Percentiles rank a stretch among this genome's conserved stretches.
These are phyloP conservation scores for Chamaetylas fuelleborni DNA, from an alignment of 2,113 vertebrate species.

Conservation along the genomic window DNA sequence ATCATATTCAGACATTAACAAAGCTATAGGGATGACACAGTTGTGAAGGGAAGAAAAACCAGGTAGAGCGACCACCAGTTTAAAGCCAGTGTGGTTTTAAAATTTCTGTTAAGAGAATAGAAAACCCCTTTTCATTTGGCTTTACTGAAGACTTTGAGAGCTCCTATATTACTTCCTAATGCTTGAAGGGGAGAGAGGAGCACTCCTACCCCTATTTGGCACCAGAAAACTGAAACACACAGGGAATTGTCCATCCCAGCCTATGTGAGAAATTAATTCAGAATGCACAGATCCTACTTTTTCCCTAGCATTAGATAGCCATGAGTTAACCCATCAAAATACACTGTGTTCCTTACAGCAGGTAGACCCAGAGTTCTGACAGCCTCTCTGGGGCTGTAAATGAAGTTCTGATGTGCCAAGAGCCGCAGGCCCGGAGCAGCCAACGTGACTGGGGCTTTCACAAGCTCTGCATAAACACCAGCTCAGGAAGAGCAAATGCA, in stretches of 20 bases:
- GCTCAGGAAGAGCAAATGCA: conserved; percentile 49
- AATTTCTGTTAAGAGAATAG: background rate
- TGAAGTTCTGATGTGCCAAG: background rate
- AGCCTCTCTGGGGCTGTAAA: background rate
- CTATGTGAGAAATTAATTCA: background rate
- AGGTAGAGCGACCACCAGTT: background rate
- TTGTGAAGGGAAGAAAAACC: background rate
- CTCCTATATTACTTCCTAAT: background rate
- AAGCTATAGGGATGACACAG: background rate
- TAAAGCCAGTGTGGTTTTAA: background rate
- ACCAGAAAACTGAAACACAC: background rate
- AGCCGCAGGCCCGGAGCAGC: background rate
- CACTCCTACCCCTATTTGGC: rapidly evolving
- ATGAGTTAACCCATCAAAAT: background rate
- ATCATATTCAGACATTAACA: background rate
- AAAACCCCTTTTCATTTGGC: background rate
- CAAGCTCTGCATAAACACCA: background rate
- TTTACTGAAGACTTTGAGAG: background rate
- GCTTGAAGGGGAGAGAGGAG: background rate
- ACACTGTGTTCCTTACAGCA: background rate
- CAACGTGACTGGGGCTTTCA: background rate
- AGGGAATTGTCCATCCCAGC: background rate
- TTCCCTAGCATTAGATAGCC: background rate
- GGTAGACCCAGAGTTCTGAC: background rate
- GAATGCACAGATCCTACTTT: background rate